Percentiles rank a stretch among this genome's conserved stretches.
Evolutionary conservation across 30 jellyfish, hydroid and myxozoan genomes (phyloP).

Genomic region (Chrysaora quinquecirrha): DNA sequence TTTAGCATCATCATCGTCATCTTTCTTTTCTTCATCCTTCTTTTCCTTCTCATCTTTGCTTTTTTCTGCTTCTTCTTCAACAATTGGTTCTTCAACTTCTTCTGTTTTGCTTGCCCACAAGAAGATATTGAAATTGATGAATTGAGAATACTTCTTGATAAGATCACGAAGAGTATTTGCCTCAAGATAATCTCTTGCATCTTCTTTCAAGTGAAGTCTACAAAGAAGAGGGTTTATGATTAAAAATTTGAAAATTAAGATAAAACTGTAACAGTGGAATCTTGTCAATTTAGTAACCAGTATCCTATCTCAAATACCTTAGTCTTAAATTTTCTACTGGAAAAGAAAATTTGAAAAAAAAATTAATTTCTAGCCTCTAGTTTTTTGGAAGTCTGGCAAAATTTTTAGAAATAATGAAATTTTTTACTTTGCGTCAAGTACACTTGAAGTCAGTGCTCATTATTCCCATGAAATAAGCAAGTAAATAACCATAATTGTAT

Average conservation of each 20-base stretch:
- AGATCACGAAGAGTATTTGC: slow-evolving; percentile 84
- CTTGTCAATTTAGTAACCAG: too few relatives aligned
- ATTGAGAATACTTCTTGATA: slow-evolving; percentile 95
- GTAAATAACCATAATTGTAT: too few relatives aligned
- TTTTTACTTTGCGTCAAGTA: too few relatives aligned
- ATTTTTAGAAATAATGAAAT: too few relatives aligned
- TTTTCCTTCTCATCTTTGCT: slow-evolving; percentile 66
- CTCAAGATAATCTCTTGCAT: slow-evolving; percentile 97
- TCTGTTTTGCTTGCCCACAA: slow-evolving; percentile 98
- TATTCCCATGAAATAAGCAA: too few relatives aligned
- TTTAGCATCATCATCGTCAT: slow-evolving; percentile 46
- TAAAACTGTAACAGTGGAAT: background rate
- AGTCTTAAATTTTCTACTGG: too few relatives aligned
- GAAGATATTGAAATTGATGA: slow-evolving; percentile 96
- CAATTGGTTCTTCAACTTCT: slow-evolving; percentile 97
- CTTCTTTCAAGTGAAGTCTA: slow-evolving; percentile 95
- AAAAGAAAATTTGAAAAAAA: too few relatives aligned
- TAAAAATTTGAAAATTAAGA: background rate
- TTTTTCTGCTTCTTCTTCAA: slow-evolving; percentile 88
- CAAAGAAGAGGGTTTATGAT: background rate
- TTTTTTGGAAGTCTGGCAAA: too few relatives aligned
- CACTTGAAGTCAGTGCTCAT: too few relatives aligned
- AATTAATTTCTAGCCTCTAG: too few relatives aligned
- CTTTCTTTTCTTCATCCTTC: slow-evolving; percentile 49
- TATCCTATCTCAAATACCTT: too few relatives aligned